Base-by-base conservation (phyloP, 2,888 invertebrate species). In the Asteroscopus sphinx region DNA sequence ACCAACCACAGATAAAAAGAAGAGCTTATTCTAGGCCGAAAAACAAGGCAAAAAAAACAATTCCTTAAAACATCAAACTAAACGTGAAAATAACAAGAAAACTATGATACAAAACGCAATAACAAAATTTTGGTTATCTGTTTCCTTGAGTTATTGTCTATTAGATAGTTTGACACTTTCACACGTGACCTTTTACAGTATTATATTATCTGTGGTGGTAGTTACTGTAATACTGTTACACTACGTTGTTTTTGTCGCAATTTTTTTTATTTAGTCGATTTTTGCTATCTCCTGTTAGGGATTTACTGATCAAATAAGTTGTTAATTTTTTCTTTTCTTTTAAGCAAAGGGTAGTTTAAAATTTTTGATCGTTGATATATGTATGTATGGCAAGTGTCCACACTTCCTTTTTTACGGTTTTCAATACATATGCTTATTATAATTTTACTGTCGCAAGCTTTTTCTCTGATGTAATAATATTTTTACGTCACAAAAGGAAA, bases 101-200 rank as follows among this genome's bases (percentile, higher is more conserved):
- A 71, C 58, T n/a, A n/a, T n/a, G 33, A 51, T 56, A 60, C 49
- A 52, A 56, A 55, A 58, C 45, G 16, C 44, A 71, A 56, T 60
- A 73, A 61, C 51, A 56, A 60, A 61, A 64, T 55, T 47, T 70
- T 56, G 44, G 67, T 67, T 62, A 75, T 74, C 52, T 55, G 49
- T 51, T 58, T 59, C 41, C 48, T 61, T 67, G 56, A 79, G 54
- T 71, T 72, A 70, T 65, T 65, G 64, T 73, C 64, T 67, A 59
- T 66, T 67, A 59, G 45, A 60, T 67, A 68, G 72, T 77, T 79
- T 73, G 72, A 77, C 75, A 79, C 59, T 68, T 79, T 48, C 25
- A 58, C 54, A 40, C 58, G 62, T 71, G 62, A 71, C 61, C 46
- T 60, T 61, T 57, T 60, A n/a, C n/a, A n/a, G n/a, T n/a, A n/a